Evolutionary conservation across 2,113 vertebrate species (phyloP).

Genomic region (Alexandromys fortis): DNA sequence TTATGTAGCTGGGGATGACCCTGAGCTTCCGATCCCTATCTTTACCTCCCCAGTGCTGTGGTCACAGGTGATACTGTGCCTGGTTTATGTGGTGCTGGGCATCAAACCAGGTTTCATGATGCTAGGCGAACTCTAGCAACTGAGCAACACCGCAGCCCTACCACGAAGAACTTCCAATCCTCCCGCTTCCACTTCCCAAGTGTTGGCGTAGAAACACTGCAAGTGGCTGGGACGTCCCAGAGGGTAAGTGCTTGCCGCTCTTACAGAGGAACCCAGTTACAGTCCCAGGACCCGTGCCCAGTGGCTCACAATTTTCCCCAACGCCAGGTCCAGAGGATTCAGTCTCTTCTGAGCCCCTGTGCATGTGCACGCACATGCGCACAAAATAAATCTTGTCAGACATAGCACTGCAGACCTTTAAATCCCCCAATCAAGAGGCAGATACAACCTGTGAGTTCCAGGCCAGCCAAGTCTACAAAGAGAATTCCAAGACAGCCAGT

Average conservation of each 20-base stretch:
- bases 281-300: neutral
- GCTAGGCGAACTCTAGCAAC: neutral
- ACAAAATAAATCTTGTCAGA: neutral
- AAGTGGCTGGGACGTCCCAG: fast-evolving
- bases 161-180: neutral
- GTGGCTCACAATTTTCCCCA: neutral
- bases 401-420: neutral
- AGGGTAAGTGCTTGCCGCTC: neutral
- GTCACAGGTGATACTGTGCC: neutral
- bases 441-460: neutral
- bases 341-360: neutral
- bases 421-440: neutral
- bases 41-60: neutral
- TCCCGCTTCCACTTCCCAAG: neutral
- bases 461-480: neutral
- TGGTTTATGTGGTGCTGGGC: neutral
- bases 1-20: neutral
- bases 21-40: neutral
- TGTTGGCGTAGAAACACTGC: neutral
- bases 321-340: no score
- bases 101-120: neutral
- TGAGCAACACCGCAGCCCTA: neutral
- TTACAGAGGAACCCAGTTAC: neutral
- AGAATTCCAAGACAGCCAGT: neutral
- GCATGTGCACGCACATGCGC: fast-evolving